Evolutionary conservation across 1,140 invertebrate species (phyloP).

Genomic region (Acromyrmex heyeri): DNA sequence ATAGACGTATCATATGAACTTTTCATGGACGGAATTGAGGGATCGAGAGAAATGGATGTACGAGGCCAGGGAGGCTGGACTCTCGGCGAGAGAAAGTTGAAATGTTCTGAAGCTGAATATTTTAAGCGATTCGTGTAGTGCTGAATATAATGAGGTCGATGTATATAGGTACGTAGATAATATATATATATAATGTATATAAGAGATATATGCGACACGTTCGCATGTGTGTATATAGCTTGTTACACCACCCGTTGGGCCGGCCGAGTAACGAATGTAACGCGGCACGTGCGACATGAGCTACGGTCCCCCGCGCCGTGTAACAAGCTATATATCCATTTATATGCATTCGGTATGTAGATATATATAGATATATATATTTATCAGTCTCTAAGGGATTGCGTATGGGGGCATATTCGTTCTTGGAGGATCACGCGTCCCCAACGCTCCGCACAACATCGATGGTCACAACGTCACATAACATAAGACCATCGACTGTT

Average conservation of each 20-base stretch:
- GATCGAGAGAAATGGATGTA: neutral
- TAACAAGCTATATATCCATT: conserved; percentile 75
- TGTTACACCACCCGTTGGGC: conserved; percentile 45
- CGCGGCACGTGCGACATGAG: conserved; percentile 19
- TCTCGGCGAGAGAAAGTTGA: conserved; percentile 71
- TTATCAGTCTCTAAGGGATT: conserved; percentile 80
- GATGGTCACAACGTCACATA: conserved; percentile 7
- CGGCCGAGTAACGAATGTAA: conserved; percentile 11
- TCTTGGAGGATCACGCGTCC: conserved; percentile 80
- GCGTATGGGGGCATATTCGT: conserved; percentile 75
- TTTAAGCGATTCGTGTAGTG: conserved; percentile 76
- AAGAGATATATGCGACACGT: conserved; percentile 75
- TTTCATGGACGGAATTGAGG: neutral
- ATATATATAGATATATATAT: conserved; percentile 70
- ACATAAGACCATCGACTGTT: conserved; percentile 3
- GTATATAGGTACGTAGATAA: conserved; percentile 74
- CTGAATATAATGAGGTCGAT: conserved; percentile 76
- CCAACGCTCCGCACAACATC: conserved; percentile 33
- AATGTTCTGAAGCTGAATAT: conserved; percentile 77
- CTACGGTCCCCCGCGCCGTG: conserved; percentile 32
- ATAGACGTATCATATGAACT: conserved; percentile 63
- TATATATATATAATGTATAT: conserved; percentile 70
- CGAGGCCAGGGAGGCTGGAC: conserved; percentile 51
- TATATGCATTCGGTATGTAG: conserved; percentile 70
- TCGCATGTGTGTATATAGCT: conserved; percentile 62